These are phyloP conservation scores for Dermochelys coriacea DNA, from an alignment of 2,797 vertebrate genomes.

Conservation along the genomic window DNA sequence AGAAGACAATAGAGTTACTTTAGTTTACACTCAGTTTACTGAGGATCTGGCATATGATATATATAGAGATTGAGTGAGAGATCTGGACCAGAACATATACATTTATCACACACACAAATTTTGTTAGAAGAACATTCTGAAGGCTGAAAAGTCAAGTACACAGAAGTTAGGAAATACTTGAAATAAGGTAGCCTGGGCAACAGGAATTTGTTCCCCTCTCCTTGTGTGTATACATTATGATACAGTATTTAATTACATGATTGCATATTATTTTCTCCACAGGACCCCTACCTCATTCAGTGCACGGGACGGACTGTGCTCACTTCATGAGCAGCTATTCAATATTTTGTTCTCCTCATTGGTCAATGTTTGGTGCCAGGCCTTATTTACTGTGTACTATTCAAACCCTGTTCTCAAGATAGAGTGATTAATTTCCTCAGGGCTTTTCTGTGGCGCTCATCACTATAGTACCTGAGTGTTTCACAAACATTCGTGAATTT, in stretches of 20 bases:
- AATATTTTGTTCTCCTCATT: neutral
- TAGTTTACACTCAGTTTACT: neutral
- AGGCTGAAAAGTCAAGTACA: neutral
- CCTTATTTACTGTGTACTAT: neutral
- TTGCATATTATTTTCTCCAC: constrained; percentile 52
- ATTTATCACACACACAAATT: neutral
- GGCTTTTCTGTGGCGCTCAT: neutral
- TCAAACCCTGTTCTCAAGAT: neutral
- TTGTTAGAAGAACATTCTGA: neutral
- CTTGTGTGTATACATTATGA: constrained; percentile 18
- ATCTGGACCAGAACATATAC: neutral
- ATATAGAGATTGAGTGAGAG: neutral
- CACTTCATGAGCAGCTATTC: neutral
- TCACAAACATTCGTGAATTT: neutral
- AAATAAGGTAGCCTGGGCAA: neutral
- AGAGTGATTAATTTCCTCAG: neutral
- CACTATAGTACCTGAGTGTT: neutral
- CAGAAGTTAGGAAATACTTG: neutral
- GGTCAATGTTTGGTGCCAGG: neutral
- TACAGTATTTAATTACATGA: constrained; percentile 66
- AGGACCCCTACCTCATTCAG: constrained; percentile 58
- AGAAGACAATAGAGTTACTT: neutral
- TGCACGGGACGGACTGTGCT: neutral
- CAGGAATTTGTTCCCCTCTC: neutral
- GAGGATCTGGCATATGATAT: neutral